Evolutionary conservation across 2,888 invertebrate genomes (phyloP), one percentile per base, ranked within the genome.

Genomic region (Platycnemis pennipes): DNA sequence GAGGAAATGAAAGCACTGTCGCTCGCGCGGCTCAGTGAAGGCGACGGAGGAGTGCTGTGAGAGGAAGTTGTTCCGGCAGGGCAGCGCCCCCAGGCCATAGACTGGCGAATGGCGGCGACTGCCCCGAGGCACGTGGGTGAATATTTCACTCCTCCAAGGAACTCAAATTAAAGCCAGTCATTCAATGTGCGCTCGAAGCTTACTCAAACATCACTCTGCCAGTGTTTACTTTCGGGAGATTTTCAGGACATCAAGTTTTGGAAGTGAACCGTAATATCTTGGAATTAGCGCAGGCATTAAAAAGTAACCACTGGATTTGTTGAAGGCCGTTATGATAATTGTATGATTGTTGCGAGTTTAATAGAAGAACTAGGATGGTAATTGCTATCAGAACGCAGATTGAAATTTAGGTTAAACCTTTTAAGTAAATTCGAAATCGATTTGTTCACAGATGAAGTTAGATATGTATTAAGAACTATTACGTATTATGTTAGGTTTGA

Each of bases 111-210:
- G 11, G 77, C 37, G 16, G 31, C 77, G 11, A 31, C 8, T 77
- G 77, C 77, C 77, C 37, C 37, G 77, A 16, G 77, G 77, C 37
- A 13, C 37, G 13, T 13, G n/a, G 37, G 31, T 77, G 77, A 37
- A 77, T 77, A 77, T 77, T 77, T 77, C 77, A 77, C 37, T 37
- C 77, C 37, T 11, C 16, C 77, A 77, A 77, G 77, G 37, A 77
- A 77, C 77, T 77, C 77, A 77, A 77, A 77, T 77, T 31, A 37
- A 77, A 77, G 77, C 77, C 37, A 77, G 31, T 77, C 77, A 37
- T 77, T 77, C 31, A 77, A 37, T 37, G 77, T 37, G 77, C 13
- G 77, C 77, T 77, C 37, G 8, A 37, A 77, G 77, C 77, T 26
- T 26, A 37, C 77, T 77, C 77, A 77, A 77, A 77, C 77, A 77